A percentile compares a stretch with the other conserved stretches of the same genome.
These are phyloP conservation scores for Eupeodes luniger DNA, from an alignment of 2,888 invertebrate genomes.

Conservation along the genomic window DNA sequence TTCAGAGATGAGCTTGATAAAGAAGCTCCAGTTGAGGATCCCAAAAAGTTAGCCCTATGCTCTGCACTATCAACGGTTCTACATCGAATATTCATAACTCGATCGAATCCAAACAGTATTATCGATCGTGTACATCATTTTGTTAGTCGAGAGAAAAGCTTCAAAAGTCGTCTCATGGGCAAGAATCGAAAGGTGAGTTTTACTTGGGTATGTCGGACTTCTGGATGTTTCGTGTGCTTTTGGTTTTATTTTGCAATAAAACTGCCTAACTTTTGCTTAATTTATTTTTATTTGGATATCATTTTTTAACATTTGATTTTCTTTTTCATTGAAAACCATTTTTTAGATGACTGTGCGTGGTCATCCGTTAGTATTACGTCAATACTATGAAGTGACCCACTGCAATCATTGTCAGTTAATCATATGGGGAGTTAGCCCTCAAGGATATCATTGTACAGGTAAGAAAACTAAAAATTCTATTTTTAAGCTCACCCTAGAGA, in stretches of 20 bases:
- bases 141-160: conserved; percentile 93
- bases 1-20: conserved; percentile 87
- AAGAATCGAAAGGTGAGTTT: conserved; percentile 87
- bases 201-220: conserved; percentile 17
- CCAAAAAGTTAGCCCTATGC: conserved; percentile 87
- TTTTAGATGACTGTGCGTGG: conserved; percentile 91
- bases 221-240: not conserved
- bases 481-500: not conserved
- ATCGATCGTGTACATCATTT: conserved; percentile 92
- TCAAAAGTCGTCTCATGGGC: conserved; percentile 88
- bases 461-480: conserved; percentile 79
- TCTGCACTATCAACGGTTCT: conserved; percentile 93
- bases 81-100: conserved; percentile 90
- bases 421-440: conserved; percentile 97
- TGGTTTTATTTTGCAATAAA: not conserved
- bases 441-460: conserved; percentile 98
- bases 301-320: not conserved
- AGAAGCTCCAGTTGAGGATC: conserved; percentile 86
- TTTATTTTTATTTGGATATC: not conserved
- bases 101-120: conserved; percentile 85
- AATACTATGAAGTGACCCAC: conserved; percentile 94
- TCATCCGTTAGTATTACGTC: conserved; percentile 94
- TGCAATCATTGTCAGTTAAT: conserved; percentile 97
- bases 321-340: not conserved
- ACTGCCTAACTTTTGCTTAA: not conserved